These are phyloP conservation scores for Lophura nycthemera DNA, from an alignment of 2,113 vertebrate genomes.

Conservation along the genomic window DNA sequence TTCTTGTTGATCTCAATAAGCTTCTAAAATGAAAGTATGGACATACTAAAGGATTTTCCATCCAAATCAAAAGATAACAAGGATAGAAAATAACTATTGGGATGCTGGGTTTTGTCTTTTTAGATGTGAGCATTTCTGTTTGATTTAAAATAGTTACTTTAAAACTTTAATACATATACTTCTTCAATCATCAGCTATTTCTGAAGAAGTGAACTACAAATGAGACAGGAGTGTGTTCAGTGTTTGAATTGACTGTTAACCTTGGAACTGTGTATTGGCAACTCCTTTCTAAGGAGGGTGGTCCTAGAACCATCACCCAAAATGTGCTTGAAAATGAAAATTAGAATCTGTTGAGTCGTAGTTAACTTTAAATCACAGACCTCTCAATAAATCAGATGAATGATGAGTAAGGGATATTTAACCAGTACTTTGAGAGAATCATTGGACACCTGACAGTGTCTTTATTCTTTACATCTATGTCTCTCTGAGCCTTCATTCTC, in stretches of 20 bases:
- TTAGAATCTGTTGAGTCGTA: background rate
- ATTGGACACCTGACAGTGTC: background rate
- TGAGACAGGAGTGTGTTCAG: background rate
- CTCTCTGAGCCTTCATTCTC: background rate
- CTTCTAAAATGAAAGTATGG: background rate
- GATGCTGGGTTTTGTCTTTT: background rate
- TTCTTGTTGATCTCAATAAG: background rate
- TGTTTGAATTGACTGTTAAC: background rate
- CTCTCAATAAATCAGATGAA: background rate
- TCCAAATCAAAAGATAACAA: background rate
- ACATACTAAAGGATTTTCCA: background rate
- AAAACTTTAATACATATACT: background rate
- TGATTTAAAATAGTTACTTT: background rate
- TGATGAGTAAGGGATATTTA: background rate
- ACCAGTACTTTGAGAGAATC: background rate
- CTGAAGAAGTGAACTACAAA: background rate
- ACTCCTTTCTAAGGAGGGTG: background rate
- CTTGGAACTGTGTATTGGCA: background rate
- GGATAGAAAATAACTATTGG: background rate
- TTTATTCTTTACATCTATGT: background rate
- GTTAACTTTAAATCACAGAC: background rate
- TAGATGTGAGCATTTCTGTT: background rate
- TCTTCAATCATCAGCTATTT: background rate
- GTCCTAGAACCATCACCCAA: background rate
- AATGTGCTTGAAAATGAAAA: background rate